Conservation (phyloP, 1,140 invertebrate species). For the Mizuhopecten yessoensis region DNA sequence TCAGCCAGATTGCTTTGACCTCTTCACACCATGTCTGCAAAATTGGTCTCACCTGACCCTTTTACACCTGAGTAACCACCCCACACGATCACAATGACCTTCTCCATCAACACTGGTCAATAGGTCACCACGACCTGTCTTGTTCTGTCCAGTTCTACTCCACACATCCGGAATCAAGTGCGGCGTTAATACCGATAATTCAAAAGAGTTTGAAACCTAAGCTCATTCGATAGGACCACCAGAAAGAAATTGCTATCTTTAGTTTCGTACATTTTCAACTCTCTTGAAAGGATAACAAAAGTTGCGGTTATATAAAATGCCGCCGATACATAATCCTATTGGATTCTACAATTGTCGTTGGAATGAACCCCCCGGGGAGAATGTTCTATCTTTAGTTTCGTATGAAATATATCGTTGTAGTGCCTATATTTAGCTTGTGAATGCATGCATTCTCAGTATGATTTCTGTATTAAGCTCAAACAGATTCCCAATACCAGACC, state of each 20-base stretch:
- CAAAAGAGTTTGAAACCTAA: neutral
- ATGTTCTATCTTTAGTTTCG: neutral
- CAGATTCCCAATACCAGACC: neutral
- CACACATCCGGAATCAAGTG: neutral
- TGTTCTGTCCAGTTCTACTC: neutral
- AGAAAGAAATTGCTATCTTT: neutral
- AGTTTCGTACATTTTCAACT: neutral
- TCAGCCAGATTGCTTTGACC: neutral
- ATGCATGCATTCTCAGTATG: neutral
- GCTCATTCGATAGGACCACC: neutral
- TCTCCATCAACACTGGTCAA: neutral
- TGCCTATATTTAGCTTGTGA: neutral
- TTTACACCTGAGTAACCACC: neutral
- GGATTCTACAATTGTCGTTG: neutral
- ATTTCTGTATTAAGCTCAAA: neutral
- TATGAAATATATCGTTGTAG: neutral
- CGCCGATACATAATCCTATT: neutral
- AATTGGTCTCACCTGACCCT: neutral
- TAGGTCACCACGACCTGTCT: neutral
- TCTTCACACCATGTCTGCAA: neutral
- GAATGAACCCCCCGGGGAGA: neutral
- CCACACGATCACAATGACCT: neutral
- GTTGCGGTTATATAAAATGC: neutral
- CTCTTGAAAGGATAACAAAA: neutral
- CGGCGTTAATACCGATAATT: neutral